These are phyloP conservation scores for Eilema griseolum DNA, from an alignment of 2,888 invertebrate species.

Conservation along the genomic window DNA sequence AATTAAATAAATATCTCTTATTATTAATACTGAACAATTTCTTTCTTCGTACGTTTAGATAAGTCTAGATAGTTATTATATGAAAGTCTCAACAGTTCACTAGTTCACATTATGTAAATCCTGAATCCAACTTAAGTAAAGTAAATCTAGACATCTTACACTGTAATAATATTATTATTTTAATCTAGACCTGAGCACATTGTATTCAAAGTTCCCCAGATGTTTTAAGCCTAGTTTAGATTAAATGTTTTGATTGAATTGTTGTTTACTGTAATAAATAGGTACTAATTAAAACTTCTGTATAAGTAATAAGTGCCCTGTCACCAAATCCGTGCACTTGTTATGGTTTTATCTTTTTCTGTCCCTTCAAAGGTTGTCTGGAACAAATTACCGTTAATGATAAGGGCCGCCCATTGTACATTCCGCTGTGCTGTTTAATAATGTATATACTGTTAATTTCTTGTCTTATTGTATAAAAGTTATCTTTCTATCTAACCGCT, in stretches of 20 bases:
- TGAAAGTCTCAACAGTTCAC: background rate
- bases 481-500: too few relatives aligned
- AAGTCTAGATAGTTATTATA: background rate
- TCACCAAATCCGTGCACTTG: background rate
- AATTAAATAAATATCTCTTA: too few relatives aligned
- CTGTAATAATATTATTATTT: background rate
- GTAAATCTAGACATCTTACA: background rate
- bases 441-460: too few relatives aligned
- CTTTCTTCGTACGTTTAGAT: too few relatives aligned
- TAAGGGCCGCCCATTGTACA: too few relatives aligned
- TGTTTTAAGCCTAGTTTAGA: background rate
- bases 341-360: too few relatives aligned
- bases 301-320: background rate
- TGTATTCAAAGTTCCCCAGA: background rate
- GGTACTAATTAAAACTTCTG: background rate
- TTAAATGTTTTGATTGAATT: background rate
- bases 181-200: background rate
- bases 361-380: too few relatives aligned
- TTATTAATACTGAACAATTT: too few relatives aligned
- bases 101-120: background rate
- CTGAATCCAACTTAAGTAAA: background rate
- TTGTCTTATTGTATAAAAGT: too few relatives aligned
- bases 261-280: background rate
- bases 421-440: too few relatives aligned
- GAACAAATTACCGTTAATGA: too few relatives aligned